These are phyloP conservation scores for Bombus ignitus DNA, from an alignment of 1,140 invertebrate genomes.

Conservation along the genomic window DNA sequence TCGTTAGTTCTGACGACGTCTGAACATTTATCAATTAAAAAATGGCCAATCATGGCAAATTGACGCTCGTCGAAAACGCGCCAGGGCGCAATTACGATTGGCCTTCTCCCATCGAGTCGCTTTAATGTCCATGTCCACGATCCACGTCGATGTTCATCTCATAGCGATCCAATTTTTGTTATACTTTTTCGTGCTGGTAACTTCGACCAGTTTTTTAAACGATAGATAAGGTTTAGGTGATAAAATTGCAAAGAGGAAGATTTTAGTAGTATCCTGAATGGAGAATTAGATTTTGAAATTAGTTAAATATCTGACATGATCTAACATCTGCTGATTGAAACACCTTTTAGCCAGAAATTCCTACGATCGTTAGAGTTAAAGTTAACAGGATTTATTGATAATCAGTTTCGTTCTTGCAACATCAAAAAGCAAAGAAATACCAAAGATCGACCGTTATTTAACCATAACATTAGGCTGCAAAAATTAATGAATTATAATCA, in stretches of 20 bases:
- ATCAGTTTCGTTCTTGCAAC: background rate
- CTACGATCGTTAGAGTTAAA: too few species aligned
- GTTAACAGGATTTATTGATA: too few species aligned
- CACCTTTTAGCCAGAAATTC: too few species aligned
- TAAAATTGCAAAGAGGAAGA: background rate
- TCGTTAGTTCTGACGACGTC: background rate
- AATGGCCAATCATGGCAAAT: background rate
- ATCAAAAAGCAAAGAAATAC: background rate
- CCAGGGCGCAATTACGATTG: background rate
- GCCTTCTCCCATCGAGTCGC: background rate
- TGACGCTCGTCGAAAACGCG: background rate
- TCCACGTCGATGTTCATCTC: background rate
- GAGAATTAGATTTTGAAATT: too few species aligned
- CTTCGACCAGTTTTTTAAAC: too few species aligned
- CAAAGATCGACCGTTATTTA: background rate
- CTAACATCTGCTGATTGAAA: too few species aligned
- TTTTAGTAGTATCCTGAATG: background rate
- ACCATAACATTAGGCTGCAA: background rate
- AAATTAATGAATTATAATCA: background rate
- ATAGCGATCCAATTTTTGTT: background rate
- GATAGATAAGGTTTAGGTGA: background rate
- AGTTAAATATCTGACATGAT: too few species aligned
- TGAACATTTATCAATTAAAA: conserved; percentile 22
- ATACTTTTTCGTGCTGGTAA: background rate
- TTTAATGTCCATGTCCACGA: background rate